Conservation (phyloP, 2,797 vertebrate species). For the Echeneis naucrates region DNA sequence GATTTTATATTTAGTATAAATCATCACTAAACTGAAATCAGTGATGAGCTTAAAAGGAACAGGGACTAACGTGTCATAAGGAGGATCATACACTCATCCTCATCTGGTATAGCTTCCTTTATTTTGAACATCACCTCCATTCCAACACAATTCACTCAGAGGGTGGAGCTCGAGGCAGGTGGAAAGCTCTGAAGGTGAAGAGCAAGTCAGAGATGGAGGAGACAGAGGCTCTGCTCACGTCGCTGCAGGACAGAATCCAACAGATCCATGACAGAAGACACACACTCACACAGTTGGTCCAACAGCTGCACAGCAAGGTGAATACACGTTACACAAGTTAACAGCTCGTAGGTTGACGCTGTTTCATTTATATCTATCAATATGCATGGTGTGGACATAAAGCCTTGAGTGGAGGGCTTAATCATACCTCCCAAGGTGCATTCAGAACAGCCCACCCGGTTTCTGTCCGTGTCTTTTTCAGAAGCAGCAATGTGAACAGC, state of each 20-base stretch:
- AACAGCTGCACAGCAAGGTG: slow-evolving; percentile 69
- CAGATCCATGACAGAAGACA: slow-evolving; percentile 64
- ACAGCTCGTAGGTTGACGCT: no score
- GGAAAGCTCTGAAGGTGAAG: slow-evolving; percentile 81
- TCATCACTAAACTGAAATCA: no score
- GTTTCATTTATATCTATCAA: no score
- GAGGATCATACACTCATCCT: neutral
- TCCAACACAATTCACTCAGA: slow-evolving; percentile 45
- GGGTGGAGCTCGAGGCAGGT: slow-evolving; percentile 63
- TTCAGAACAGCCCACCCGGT: neutral
- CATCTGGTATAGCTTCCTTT: neutral
- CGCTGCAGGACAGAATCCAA: slow-evolving; percentile 61
- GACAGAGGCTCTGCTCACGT: slow-evolving; percentile 67
- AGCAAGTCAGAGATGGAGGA: slow-evolving; percentile 58
- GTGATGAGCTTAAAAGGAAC: no score
- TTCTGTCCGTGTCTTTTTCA: slow-evolving; percentile 35
- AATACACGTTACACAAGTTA: neutral
- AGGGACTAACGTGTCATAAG: neutral
- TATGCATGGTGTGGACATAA: neutral
- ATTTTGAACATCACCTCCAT: no score
- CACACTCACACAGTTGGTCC: slow-evolving; percentile 64
- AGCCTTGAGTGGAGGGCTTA: neutral
- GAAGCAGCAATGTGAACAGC: slow-evolving; percentile 66
- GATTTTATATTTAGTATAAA: neutral
- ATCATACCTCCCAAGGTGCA: neutral